Percentiles rank a stretch among this genome's conserved stretches.
phyloP scores from a whole-genome alignment of 2,888 invertebrate genomes.

The Ceratothoa steindachneri region DNA sequence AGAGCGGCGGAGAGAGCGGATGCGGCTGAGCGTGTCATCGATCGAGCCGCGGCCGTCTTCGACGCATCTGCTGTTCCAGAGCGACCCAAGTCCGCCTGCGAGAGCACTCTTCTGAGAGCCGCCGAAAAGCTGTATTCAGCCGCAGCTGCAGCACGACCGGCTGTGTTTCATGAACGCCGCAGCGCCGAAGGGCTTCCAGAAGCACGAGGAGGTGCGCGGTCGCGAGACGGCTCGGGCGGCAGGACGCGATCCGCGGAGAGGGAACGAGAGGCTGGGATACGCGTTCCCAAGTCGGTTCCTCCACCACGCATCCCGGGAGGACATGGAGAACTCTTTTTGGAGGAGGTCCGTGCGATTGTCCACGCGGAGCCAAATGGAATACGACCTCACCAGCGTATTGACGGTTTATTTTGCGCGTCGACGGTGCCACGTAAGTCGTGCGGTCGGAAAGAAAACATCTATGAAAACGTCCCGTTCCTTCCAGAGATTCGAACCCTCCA shows the following conservation, averaged over 20 bases:
- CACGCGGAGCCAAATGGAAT: slow-evolving; percentile 27
- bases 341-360: slow-evolving; percentile 41
- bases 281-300: slow-evolving; percentile 33
- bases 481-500: slow-evolving; percentile 5
- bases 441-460: slow-evolving; percentile 42
- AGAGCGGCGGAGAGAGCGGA: slow-evolving; percentile 7
- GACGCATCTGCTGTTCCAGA: slow-evolving; percentile 45
- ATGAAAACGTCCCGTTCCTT: slow-evolving; percentile 36
- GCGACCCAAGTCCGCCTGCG: slow-evolving; percentile 46
- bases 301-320: slow-evolving; percentile 32
- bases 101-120: slow-evolving; percentile 34
- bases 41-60: slow-evolving; percentile 40
- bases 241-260: slow-evolving; percentile 42
- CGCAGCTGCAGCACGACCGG: slow-evolving; percentile 21
- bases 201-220: slow-evolving; percentile 13
- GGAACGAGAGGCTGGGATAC: slow-evolving; percentile 31
- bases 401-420: slow-evolving; percentile 36
- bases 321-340: slow-evolving; percentile 32
- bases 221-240: slow-evolving; percentile 23
- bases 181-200: slow-evolving; percentile 32
- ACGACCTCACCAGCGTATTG: not conserved
- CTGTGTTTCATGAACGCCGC: slow-evolving; percentile 7
- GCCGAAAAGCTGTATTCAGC: slow-evolving; percentile 36
- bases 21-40: slow-evolving; percentile 32
- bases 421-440: slow-evolving; percentile 41